Evolutionary conservation across 2,888 invertebrate genomes (phyloP).

Genomic region (Brachyopa scutellaris): DNA sequence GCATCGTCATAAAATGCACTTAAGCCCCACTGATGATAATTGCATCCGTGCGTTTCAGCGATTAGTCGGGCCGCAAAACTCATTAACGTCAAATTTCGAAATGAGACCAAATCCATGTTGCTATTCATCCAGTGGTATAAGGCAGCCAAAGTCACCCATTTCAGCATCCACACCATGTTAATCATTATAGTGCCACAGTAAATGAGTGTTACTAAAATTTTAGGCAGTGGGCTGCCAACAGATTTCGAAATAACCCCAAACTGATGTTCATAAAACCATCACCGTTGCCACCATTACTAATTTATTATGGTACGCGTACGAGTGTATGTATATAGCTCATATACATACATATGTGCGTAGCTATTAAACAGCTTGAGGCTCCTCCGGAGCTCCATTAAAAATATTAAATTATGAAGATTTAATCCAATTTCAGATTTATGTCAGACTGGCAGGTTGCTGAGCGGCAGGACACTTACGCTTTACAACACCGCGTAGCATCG

Average conservation of each 20-base stretch:
- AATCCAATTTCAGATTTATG: constrained; percentile 75
- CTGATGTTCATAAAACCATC: constrained; percentile 60
- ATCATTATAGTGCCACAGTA: constrained; percentile 51
- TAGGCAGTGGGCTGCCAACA: constrained; percentile 44
- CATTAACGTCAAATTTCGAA: constrained; percentile 69
- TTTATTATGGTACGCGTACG: constrained; percentile 33
- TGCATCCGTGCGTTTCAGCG: constrained; percentile 59
- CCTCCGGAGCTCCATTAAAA: constrained; percentile 72
- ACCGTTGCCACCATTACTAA: constrained; percentile 56
- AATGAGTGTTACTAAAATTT: constrained; percentile 43
- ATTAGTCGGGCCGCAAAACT: constrained; percentile 66
- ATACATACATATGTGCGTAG: constrained; percentile 25
- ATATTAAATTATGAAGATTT: constrained; percentile 75
- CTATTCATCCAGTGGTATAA: background rate
- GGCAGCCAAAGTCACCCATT: constrained; percentile 3
- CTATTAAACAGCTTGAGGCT: constrained; percentile 59
- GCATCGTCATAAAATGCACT: constrained; percentile 49
- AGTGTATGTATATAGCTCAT: background rate
- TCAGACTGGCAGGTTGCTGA: constrained; percentile 64
- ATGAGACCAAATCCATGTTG: constrained; percentile 44
- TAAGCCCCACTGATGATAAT: constrained; percentile 43
- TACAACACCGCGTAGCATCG: constrained; percentile 41
- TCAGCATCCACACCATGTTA: constrained; percentile 26
- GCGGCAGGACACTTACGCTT: constrained; percentile 67
- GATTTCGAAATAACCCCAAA: constrained; percentile 50